Base-by-base conservation (phyloP, 2,113 vertebrate genomes). In the Phoenicopterus ruber region DNA sequence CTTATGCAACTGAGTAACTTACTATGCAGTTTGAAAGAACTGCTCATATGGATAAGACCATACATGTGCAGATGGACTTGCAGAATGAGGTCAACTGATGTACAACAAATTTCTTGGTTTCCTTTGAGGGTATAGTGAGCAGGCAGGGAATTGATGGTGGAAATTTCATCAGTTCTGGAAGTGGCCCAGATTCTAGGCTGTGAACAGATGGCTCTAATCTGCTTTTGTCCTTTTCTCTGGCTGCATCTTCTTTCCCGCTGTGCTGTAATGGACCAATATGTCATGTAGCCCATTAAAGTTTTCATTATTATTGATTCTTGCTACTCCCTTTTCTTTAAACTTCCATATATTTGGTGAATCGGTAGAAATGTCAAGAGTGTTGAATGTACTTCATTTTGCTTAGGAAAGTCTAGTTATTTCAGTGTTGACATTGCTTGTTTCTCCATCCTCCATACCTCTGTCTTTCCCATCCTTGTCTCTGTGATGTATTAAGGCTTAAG, bases 191-290 rank as follows among this genome's bases (percentile, higher is more conserved):
- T 93, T 97, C 46, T 36, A 74, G 87, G 81, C 89, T 88, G 26
- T 86, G 82, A 85, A 89, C 91, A 97, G 95, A 97, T 97, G 91
- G 95, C 93, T 93, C 19, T 97, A 86, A 96, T 96, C 93, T 95
- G 93, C 95, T 95, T 94, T 97, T 97, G 93, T 95, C 81, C 84
- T 96, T 93, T 93, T 93, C 63, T 91, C 86, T 94, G 83, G 81
- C 95, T 91, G 54, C 32, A 44, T 80, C 74, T 92, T 93, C 88
- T 88, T 86, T 94, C 93, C 91, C 93, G 81, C 95, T 95, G 93
- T 85, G 78, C 62, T 87, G 49, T 93, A 82, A 79, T 93, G 61
- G 91, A 83, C 94, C 55, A 61, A 22, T 92, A 88, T 88, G 90
- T 63, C 71, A 71, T n/a, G 26, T 70, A 91, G 55, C 34, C 78